A percentile compares a stretch with the other conserved stretches of the same genome.
phyloP scores from a whole-genome alignment of 2,888 invertebrate genomes.

The Dryadula phaetusa region DNA sequence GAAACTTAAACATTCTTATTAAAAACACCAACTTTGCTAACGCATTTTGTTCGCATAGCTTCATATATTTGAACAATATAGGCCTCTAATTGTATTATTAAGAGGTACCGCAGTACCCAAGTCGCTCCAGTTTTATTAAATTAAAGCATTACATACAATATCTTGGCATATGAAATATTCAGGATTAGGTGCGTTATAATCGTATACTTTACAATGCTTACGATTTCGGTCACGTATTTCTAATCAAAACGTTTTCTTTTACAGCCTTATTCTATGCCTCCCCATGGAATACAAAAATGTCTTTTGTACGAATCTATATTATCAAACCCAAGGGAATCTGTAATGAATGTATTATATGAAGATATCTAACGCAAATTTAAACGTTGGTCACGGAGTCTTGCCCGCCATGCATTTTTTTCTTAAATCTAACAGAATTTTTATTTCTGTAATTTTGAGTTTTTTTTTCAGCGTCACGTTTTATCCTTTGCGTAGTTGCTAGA shows the following conservation, averaged over 20 bases:
- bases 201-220: slow-evolving; percentile 19
- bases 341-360: slow-evolving; percentile 17
- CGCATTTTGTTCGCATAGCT: not conserved
- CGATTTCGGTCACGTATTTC: slow-evolving; percentile 32
- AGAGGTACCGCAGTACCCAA: not conserved
- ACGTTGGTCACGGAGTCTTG: no score
- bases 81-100: slow-evolving; percentile 3
- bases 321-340: slow-evolving; percentile 14
- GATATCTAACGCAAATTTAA: not conserved
- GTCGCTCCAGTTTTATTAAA: slow-evolving; percentile 19
- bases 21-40: not conserved
- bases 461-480: no score
- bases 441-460: no score
- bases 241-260: slow-evolving; percentile 42
- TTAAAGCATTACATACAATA: slow-evolving; percentile 21
- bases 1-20: not conserved
- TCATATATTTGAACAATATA: not conserved
- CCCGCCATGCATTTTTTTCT: no score
- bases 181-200: slow-evolving; percentile 25
- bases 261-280: slow-evolving; percentile 30
- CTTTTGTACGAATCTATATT: slow-evolving; percentile 31
- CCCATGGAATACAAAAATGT: slow-evolving; percentile 31
- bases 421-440: no score
- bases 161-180: slow-evolving; percentile 13
- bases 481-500: no score